Percentiles rank a stretch among this genome's conserved stretches.
phyloP scores from a whole-genome alignment of 2,888 invertebrate genomes.

The Eudemis profundana region DNA sequence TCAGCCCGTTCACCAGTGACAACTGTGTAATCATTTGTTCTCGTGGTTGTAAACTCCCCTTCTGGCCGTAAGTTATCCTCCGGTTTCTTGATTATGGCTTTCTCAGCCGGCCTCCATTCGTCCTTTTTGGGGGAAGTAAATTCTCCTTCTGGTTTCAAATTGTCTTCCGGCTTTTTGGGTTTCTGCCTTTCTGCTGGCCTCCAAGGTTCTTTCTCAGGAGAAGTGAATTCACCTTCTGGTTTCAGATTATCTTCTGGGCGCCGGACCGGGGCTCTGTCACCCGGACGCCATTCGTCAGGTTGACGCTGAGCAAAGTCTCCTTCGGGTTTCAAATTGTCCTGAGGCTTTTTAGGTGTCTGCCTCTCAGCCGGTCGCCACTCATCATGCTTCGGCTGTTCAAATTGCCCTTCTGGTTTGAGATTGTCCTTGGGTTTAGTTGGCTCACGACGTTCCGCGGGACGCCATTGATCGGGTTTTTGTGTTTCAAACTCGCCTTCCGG shows the following conservation, averaged over 20 bases:
- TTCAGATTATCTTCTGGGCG: constrained; percentile 83
- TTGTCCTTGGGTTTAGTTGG: constrained; percentile 77
- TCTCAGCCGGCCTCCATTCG: constrained; percentile 73
- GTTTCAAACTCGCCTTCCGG: constrained; percentile 74
- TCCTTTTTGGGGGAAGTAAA: constrained; percentile 71
- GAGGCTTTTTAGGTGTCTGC: constrained; percentile 57
- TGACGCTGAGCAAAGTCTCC: constrained; percentile 74
- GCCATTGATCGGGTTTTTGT: constrained; percentile 71
- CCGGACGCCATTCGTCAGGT: constrained; percentile 57
- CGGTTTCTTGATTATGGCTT: constrained; percentile 66
- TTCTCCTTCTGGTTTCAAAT: constrained; percentile 83
- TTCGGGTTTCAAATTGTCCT: constrained; percentile 70
- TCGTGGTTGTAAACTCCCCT: constrained; percentile 84
- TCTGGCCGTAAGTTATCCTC: constrained; percentile 79
- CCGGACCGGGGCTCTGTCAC: constrained; percentile 68
- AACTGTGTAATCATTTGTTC: constrained; percentile 84
- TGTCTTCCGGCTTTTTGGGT: constrained; percentile 79
- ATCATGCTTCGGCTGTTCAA: constrained; percentile 65
- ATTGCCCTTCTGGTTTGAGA: constrained; percentile 80
- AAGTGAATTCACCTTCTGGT: constrained; percentile 75
- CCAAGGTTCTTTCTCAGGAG: constrained; percentile 76
- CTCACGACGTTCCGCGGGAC: constrained; percentile 66
- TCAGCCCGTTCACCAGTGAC: constrained; percentile 87
- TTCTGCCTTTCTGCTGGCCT: constrained; percentile 73
- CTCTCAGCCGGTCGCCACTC: constrained; percentile 69